Percentiles rank a stretch among this genome's conserved stretches.
Evolutionary conservation across 2,797 vertebrate genomes (phyloP).

Genomic region (Chloroceryle amazona): DNA sequence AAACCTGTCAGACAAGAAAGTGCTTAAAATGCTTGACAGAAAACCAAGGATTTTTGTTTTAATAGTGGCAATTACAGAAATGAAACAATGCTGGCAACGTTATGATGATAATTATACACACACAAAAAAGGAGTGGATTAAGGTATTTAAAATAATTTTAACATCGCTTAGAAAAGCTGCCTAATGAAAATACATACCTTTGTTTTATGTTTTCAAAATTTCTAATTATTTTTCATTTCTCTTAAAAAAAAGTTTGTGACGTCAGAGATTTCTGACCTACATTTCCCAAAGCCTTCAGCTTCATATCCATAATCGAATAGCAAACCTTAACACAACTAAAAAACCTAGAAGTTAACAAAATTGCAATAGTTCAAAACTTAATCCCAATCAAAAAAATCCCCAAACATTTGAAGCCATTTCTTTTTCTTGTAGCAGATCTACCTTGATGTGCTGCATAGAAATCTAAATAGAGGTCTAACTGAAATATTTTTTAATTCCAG

Average conservation of each 20-base stretch:
- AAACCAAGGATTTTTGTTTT: background rate
- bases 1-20: background rate
- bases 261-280: background rate
- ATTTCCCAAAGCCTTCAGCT: background rate
- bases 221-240: background rate
- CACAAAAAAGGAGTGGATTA: background rate
- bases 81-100: constrained; percentile 8
- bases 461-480: background rate
- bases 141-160: background rate
- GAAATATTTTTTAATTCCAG: background rate
- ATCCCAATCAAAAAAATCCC: background rate
- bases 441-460: background rate
- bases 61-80: constrained; percentile 10
- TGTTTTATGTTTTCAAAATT: fast-evolving
- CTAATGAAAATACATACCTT: background rate
- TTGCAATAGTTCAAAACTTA: background rate
- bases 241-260: background rate
- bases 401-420: background rate
- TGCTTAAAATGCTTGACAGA: background rate
- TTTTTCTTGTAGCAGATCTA: background rate
- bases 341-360: background rate
- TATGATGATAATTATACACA: background rate
- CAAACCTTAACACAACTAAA: background rate
- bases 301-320: background rate
- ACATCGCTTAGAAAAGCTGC: background rate